Evolutionary conservation across 2,888 invertebrate species (phyloP), one percentile per base, ranked within the genome.

Genomic region (Trachelus troglodyta): DNA sequence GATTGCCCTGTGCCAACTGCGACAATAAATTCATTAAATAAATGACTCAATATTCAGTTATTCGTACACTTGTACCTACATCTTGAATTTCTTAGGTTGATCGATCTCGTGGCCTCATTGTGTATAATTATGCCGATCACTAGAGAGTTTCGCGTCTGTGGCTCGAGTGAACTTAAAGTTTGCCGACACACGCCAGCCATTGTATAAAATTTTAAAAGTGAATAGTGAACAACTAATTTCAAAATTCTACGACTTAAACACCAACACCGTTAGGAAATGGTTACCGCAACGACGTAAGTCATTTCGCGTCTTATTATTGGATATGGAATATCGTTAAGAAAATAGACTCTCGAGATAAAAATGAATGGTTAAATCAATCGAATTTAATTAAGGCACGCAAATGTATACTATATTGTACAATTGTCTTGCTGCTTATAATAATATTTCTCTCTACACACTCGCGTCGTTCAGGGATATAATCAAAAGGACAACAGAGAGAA

Each of bases 1-100:
- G 94, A 93, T 40, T 87, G 84, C 12, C 88, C 88, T 1, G 79
- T 34, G 34, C 84, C 83, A 82, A 84, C 90, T 90, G 71, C 35
- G 85, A 84, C 11, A 30, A 71, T 71, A 33, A 73, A 68, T 34
- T 77, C 11, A 31, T 11, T 30, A 74, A 73, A 12, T 11, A 69
- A 75, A 71, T 71, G 12, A 71, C 12, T 23, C 15, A 34, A 30
- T 34, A 37, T 33, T 81, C 76, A 69, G 35, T 69, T 31, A 79
- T 37, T 15, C 23, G 33, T 31, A 69, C 23, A 40, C n/a, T n/a
- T n/a, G 74, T 77, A 81, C 86, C 80, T 85, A 91, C 91, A 90
- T 81, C 80, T 88, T 15, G 84, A 80, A 73, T 83, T 85, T 1
- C 82, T 81, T 4, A 83, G 40, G 40, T 89, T 87, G 80, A 91